Evolutionary conservation across 2,888 invertebrate genomes (phyloP), one percentile per base, ranked within the genome.

Genomic region (Habrosyne pyritoides): DNA sequence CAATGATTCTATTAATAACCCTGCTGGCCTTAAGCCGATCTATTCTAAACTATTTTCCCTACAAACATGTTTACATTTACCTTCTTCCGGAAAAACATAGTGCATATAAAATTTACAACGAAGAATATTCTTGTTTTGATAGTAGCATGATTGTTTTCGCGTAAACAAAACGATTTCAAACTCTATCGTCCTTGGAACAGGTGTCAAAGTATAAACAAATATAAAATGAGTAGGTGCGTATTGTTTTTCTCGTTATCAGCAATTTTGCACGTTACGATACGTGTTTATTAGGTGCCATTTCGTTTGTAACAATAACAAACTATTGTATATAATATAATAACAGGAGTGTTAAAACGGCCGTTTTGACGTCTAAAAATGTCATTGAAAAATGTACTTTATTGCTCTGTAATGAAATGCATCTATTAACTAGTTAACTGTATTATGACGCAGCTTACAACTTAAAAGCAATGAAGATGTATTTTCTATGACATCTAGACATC

Each of bases 51-150:
- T n/a, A 36, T 18, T 42, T 36, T 5, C 36, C 36, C n/a, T 18
- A 18, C 42, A 42, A 42, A 42, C 42, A 42, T 42, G 42, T 42
- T 33, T 33, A 33, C 33, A n/a, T 42, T 42, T n/a, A 18, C 14
- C 14, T 2, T 18, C 14, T 5, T n/a, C 36, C 12, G 42, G 42
- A 42, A 42, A 42, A 36, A n/a, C n/a, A n/a, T n/a, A n/a, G 5
- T 6, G 36, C 18, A 18, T 30, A 12, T 12, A 2, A 30, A 33
- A 3, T n/a, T 33, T 42, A n/a, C 18, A 42, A 4, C 14, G 42
- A 42, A 18, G 14, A 36, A 14, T 14, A 36, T 18, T 42, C 12
- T 42, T 42, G 8, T 14, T 42, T 14, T 18, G 42, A 42, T 42
- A 7, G 8, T 18, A 8, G 3, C 24, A 5, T 24, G 24, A 12